phyloP scores from a whole-genome alignment of 1,140 invertebrate genomes.

The Globodera ellingtonae region DNA sequence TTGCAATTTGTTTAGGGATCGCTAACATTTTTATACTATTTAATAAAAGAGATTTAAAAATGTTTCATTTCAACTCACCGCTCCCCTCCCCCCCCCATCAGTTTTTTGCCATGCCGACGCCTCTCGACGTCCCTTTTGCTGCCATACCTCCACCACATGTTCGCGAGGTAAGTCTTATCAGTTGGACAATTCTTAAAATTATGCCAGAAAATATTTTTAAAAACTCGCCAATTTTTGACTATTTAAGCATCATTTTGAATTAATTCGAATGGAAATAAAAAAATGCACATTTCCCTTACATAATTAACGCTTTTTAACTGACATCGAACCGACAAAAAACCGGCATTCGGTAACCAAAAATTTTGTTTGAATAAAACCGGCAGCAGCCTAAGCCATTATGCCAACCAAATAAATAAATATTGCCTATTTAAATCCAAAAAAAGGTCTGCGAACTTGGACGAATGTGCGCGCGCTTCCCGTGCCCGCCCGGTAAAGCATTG shows the following conservation, averaged over 20 bases:
- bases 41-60: not conserved
- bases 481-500: not conserved
- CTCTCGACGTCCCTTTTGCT: slow-evolving; percentile 5
- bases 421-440: not conserved
- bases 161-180: not conserved
- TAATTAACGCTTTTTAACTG: too few species aligned
- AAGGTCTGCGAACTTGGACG: not conserved
- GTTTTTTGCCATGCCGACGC: slow-evolving; percentile 19
- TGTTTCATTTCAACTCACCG: too few species aligned
- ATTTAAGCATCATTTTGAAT: too few species aligned
- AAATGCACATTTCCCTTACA: not conserved
- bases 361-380: too few species aligned
- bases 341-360: too few species aligned
- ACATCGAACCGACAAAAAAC: too few species aligned
- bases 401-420: too few species aligned
- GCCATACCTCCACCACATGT: not conserved
- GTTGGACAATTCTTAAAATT: too few species aligned
- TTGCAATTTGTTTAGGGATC: not conserved
- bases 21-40: not conserved
- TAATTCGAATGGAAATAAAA: not conserved
- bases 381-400: too few species aligned
- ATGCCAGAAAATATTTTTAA: too few species aligned
- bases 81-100: not conserved
- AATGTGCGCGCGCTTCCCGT: not conserved
- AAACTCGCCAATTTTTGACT: too few species aligned